phyloP scores from a whole-genome alignment of 2,888 invertebrate genomes.

The Operophtera brumata region DNA sequence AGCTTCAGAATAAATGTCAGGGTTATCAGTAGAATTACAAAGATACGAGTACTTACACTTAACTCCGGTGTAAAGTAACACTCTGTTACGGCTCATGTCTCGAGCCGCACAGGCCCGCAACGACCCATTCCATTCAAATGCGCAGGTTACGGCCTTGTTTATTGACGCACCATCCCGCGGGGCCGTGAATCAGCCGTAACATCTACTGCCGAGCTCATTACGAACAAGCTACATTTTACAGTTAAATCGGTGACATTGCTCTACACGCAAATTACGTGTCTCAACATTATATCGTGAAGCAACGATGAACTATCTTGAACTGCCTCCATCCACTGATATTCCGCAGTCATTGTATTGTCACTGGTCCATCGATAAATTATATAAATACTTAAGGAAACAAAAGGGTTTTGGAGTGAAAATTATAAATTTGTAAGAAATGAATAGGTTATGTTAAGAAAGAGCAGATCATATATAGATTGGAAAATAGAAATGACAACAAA shows the following conservation, averaged over 20 bases:
- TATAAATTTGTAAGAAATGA: too few relatives aligned
- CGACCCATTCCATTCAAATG: conserved; percentile 7
- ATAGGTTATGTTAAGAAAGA: too few relatives aligned
- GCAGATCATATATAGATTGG: too few relatives aligned
- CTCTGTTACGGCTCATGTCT: background rate
- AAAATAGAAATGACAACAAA: too few relatives aligned
- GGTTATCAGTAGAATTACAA: background rate
- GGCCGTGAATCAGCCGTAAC: conserved; percentile 6
- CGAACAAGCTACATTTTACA: background rate
- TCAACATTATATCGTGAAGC: too few relatives aligned
- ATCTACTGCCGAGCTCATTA: conserved; percentile 14
- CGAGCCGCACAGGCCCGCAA: background rate
- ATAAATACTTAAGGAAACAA: too few relatives aligned
- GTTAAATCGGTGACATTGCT: background rate
- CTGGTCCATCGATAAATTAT: too few relatives aligned
- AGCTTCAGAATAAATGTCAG: background rate
- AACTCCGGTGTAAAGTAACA: background rate
- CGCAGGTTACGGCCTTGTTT: conserved; percentile 3
- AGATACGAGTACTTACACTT: background rate
- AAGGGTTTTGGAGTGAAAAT: too few relatives aligned
- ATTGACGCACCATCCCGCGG: background rate
- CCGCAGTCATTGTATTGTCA: too few relatives aligned
- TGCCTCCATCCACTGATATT: too few relatives aligned
- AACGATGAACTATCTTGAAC: too few relatives aligned
- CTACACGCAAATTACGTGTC: too few relatives aligned